Evolutionary conservation across 2,797 vertebrate species (phyloP), one percentile per base, ranked within the genome.

Genomic region (Ibycter americanus): DNA sequence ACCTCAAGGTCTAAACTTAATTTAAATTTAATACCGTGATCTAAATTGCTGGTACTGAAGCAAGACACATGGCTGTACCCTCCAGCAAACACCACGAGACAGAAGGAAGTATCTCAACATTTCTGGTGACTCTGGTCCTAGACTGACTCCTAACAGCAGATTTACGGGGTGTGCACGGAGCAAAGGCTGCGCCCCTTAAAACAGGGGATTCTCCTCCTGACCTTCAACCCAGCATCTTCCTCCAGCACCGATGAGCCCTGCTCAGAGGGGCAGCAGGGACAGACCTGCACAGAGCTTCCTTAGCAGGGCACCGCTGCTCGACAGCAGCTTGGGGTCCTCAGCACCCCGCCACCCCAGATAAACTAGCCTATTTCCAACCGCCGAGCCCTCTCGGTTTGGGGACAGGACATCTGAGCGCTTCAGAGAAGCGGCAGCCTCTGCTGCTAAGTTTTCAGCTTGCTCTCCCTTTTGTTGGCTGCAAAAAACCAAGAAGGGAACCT

Each of bases 111-210:
- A 59, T 3, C 8, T 23, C 32, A 63, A 36, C 18, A n/a, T 21
- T 54, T 23, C 40, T 8, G 6, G 8, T 2, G 25, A 34, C 21
- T 40, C 90, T 26, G 29, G n/a, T 44, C 81, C 55, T 81, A 65
- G 83, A 31, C 31, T 25, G 62, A 54, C 78, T 76, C 76, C 52
- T 40, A 27, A 8, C 1, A 8, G 55, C 4, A 36, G 65, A 58
- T 40, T 49, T 54, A n/a, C 14, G 1, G 2, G 23, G 18, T 44
- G 63, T 83, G 51, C 7, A 23, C 0, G 0, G 34, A 87, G 67
- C 38, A 73, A 79, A 90, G 34, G n/a, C 40, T 11, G 13, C 3
- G 11, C 42, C 38, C 68, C 58, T 76, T 44, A 6, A 56, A 56
- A 14, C 0, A 1, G 17, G 40, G 21, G 21, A 61, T 5, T 32